Conservation (phyloP, 2,113 vertebrate genomes). For the Hemiscyllium ocellatum region DNA sequence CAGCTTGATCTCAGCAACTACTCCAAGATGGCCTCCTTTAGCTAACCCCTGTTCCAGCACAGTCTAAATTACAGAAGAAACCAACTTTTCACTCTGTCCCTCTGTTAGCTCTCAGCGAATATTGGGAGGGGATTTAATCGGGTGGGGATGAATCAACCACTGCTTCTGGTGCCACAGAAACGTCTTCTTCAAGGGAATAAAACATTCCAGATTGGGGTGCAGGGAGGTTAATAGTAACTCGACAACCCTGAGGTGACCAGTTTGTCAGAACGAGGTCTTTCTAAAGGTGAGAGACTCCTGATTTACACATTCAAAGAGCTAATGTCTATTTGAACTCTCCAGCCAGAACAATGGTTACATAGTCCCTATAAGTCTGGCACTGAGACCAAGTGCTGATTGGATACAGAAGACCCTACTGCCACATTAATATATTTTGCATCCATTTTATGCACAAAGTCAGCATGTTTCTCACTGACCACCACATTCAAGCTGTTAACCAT, state of each 20-base stretch:
- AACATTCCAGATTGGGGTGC: neutral
- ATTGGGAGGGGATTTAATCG: neutral
- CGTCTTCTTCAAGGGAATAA: neutral
- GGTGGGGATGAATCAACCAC: no score
- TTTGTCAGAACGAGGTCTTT: neutral
- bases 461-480: neutral
- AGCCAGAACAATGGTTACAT: neutral
- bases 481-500: neutral
- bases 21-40: neutral
- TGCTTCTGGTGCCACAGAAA: neutral
- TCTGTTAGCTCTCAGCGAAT: neutral
- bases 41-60: neutral
- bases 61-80: neutral
- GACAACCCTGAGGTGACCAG: neutral
- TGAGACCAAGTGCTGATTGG: neutral
- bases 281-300: neutral
- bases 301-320: neutral
- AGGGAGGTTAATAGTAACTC: neutral
- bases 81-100: neutral
- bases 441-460: neutral
- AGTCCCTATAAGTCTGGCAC: neutral
- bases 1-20: neutral
- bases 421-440: neutral
- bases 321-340: neutral
- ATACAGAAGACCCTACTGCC: neutral